Evolutionary conservation across 2,113 vertebrate genomes (phyloP), one percentile per base, ranked within the genome.

Genomic region (Junco hyemalis): DNA sequence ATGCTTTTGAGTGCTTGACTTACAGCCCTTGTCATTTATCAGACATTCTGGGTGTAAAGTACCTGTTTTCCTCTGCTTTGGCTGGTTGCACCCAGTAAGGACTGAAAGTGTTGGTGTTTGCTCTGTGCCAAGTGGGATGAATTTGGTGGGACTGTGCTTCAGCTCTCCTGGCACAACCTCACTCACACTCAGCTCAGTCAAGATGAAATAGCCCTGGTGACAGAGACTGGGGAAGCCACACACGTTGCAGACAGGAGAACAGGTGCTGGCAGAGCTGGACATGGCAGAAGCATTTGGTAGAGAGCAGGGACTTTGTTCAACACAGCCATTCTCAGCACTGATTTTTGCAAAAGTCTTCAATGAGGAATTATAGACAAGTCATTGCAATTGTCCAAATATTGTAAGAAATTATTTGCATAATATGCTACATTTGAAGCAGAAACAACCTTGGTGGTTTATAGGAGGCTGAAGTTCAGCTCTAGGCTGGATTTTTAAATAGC

Each of bases 351-450:
- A 53, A 80, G 21, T 51, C 65, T 66, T 88, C 61, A 64, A 9
- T 50, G 42, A 70, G 38, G 40, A 74, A 74, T 71, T 50, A 64
- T 61, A 89, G 91, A 54, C 8, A 91, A 77, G 80, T 44, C 54
- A 54, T 54, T 87, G 77, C 54, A 54, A 47, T 86, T 91, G 24
- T 63, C 59, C 38, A 77, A 76, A 63, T 60, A 70, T 19, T 83
- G 54, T 69, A 83, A 84, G 53, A 90, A 88, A 83, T 64, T 33
- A 94, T 95, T 96, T 97, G 92, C 89, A 80, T 95, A 45, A 95
- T 88, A 81, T 82, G 47, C 73, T 88, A 53, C 47, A 44, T 31
- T 47, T 0, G 26, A 81, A 93, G 84, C 57, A 91, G 86, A 78
- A 90, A 45, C 61, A 69, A 42, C 35, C 53, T 61, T 0, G 0